These are phyloP conservation scores for Drosophila serrata DNA, from an alignment of 1,140 invertebrate species.

Conservation along the genomic window DNA sequence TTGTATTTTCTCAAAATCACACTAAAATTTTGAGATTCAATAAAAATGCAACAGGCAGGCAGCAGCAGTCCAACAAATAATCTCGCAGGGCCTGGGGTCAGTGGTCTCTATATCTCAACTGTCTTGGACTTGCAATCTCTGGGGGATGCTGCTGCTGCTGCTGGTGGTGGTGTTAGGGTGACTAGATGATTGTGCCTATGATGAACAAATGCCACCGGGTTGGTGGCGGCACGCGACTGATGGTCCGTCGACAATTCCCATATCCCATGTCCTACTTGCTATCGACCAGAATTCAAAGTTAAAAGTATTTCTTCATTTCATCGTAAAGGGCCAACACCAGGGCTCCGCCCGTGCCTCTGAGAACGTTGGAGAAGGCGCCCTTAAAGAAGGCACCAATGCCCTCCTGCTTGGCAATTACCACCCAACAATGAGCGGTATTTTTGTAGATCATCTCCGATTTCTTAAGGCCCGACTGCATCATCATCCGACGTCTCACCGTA, in stretches of 20 bases:
- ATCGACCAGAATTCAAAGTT: not conserved
- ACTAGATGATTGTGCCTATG: not conserved
- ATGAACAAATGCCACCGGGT: not conserved
- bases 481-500: slow-evolving; percentile 96
- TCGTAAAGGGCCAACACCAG: slow-evolving; percentile 93
- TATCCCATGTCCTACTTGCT: not conserved
- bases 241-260: not conserved
- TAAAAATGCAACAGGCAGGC: not conserved
- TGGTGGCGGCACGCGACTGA: not conserved
- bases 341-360: slow-evolving; percentile 92
- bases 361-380: slow-evolving; percentile 92
- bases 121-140: too few species aligned
- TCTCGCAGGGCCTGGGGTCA: not conserved
- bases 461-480: slow-evolving; percentile 94
- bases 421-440: slow-evolving; percentile 91
- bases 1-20: slow-evolving; percentile 63
- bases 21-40: not conserved
- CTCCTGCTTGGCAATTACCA: slow-evolving; percentile 90
- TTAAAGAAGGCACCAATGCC: slow-evolving; percentile 92
- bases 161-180: not conserved
- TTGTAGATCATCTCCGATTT: slow-evolving; percentile 92
- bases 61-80: not conserved
- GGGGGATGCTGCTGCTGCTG: not conserved
- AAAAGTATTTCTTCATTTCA: slow-evolving; percentile 88
- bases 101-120: not conserved